Conservation (phyloP, 2,888 invertebrate species). For the Callyntrura sp. region DNA sequence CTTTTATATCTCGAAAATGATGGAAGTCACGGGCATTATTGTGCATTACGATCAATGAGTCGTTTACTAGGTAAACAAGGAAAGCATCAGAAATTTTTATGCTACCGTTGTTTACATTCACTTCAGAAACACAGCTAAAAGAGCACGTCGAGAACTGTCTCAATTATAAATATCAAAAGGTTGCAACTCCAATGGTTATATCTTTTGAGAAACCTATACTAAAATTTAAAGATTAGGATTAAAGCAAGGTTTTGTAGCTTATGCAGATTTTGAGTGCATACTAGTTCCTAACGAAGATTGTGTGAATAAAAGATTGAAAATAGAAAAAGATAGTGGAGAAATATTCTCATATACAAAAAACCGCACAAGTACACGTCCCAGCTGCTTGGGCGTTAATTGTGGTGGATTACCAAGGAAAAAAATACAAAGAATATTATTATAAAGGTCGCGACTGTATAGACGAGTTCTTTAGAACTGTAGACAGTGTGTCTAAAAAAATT, state of each 20-base stretch:
- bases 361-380: slow-evolving; percentile 14
- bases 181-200: not conserved
- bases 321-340: not conserved
- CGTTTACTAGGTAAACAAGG: slow-evolving; percentile 6
- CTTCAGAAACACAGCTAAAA: not conserved
- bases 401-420: slow-evolving; percentile 32
- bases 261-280: slow-evolving; percentile 53
- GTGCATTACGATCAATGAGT: slow-evolving; percentile 5
- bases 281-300: not conserved
- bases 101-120: slow-evolving; percentile 33
- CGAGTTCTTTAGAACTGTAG: not conserved
- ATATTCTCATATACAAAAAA: not conserved
- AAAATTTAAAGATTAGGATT: slow-evolving; percentile 46
- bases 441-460: slow-evolving; percentile 43
- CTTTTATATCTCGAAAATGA: slow-evolving; percentile 15
- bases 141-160: slow-evolving; percentile 17
- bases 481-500: not conserved
- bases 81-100: slow-evolving; percentile 22
- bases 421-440: slow-evolving; percentile 46
- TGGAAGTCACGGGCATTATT: slow-evolving; percentile 5
- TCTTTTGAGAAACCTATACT: not conserved
- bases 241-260: slow-evolving; percentile 25
- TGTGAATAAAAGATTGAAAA: slow-evolving; percentile 2
- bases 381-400: not conserved
- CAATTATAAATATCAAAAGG: not conserved